A percentile compares a stretch with the other conserved stretches of the same genome.
phyloP scores from a whole-genome alignment of 2,888 invertebrate genomes.

The Heliothis peltigera region DNA sequence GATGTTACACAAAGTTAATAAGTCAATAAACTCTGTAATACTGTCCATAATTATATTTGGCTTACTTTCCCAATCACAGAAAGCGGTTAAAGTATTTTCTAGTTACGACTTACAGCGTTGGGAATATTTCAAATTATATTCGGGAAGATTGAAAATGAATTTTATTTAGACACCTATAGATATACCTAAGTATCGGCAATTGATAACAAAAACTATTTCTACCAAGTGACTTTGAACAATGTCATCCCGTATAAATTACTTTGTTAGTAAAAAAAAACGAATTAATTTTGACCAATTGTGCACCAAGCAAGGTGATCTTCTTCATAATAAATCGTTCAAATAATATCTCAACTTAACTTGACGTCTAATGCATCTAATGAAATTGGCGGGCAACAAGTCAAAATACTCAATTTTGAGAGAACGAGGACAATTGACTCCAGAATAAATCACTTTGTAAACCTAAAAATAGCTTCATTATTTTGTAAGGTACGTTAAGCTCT shows the following conservation, averaged over 20 bases:
- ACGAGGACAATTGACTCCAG: not conserved
- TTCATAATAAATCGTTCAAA: not conserved
- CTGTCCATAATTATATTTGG: slow-evolving; percentile 10
- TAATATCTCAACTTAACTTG: not conserved
- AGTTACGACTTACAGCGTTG: slow-evolving; percentile 18
- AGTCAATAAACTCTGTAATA: slow-evolving; percentile 23
- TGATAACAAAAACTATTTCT: no score
- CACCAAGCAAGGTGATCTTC: not conserved
- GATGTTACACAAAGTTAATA: slow-evolving; percentile 40
- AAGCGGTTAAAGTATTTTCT: slow-evolving; percentile 16
- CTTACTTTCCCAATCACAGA: slow-evolving; percentile 26
- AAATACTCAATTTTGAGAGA: no score
- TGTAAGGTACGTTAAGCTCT: slow-evolving; percentile 14
- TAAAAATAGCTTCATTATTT: slow-evolving; percentile 1
- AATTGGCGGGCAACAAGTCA: not conserved
- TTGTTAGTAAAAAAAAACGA: not conserved
- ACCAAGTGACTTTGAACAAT: no score
- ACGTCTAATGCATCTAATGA: not conserved
- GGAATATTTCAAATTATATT: slow-evolving; percentile 20
- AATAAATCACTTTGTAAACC: not conserved
- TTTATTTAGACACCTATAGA: slow-evolving; percentile 7
- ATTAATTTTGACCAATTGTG: no score
- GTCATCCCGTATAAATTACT: no score
- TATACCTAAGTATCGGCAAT: no score
- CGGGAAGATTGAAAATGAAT: slow-evolving; percentile 34